Evolutionary conservation across 2,113 vertebrate species (phyloP), one percentile per base, ranked within the genome.

Genomic region (Leptosomus discolor): DNA sequence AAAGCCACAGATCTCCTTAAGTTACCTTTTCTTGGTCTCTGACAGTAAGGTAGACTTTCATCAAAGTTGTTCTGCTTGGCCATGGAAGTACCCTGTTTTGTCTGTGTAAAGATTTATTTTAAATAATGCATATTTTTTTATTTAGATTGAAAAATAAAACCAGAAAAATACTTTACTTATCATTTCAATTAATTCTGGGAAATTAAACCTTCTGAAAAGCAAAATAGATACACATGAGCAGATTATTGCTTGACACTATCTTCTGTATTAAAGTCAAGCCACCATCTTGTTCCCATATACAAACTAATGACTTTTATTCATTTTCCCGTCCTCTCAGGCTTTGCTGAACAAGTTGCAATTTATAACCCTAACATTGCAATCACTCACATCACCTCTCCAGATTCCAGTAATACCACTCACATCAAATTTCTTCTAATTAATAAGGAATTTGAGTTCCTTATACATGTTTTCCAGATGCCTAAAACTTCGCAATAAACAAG

Each of bases 101-200:
- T 21, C 29, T 48, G 23, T 54, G 57, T 1, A 54, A 70, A 45
- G 3, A 37, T 37, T 50, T 4, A 22, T 70, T 88, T 84, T 37
- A 77, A 70, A 50, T 43, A 68, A 37, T 17, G 2, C 18, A 50
- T 0, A 0, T 7, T 34, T 46, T 50, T 36, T 46, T 17, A 2
- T 78, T 70, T 61, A 3, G 12, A 46, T 87, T 74, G n/a, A n/a
- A n/a, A n/a, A n/a, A n/a, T n/a, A n/a, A n/a, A n/a, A n/a, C n/a
- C n/a, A n/a, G n/a, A n/a, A n/a, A n/a, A n/a, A n/a, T n/a, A n/a
- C n/a, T n/a, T n/a, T n/a, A 53, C 13, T 67, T 70, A 78, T 2
- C 4, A 58, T 86, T 88, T 80, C 54, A 4, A 45, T 80, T 80
- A 57, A 78, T 73, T 84, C n/a, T 74, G 4, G 6, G 13, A 80